phyloP scores from a whole-genome alignment of 2,113 vertebrate genomes.

The Crotalus tigris region DNA sequence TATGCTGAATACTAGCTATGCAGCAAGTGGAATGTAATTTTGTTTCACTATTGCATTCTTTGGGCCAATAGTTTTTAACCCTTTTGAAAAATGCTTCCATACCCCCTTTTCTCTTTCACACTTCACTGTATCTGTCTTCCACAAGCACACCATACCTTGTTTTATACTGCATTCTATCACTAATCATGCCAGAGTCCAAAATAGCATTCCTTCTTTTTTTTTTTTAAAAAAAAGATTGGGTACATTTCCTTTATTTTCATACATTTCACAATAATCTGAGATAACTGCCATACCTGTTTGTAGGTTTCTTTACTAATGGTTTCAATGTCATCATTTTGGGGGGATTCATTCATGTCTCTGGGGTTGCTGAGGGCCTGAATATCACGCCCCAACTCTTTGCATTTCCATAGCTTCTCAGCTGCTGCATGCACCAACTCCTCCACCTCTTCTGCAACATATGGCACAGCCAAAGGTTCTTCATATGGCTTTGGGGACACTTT shows the following conservation, averaged over 20 bases:
- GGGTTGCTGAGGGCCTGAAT: constrained; percentile 67
- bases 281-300: constrained; percentile 76
- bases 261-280: neutral
- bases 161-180: neutral
- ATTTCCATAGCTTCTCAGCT: constrained; percentile 86
- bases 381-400: constrained; percentile 75
- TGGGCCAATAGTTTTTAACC: neutral
- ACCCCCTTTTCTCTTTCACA: neutral
- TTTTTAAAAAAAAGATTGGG: neutral
- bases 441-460: constrained; percentile 82
- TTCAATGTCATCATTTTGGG: constrained; percentile 73
- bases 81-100: neutral
- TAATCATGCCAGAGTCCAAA: neutral
- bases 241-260: neutral
- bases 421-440: constrained; percentile 83
- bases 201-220: neutral
- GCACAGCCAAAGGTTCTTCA: constrained; percentile 87
- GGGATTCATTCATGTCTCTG: constrained; percentile 61
- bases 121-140: neutral
- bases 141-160: neutral
- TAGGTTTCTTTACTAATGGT: constrained; percentile 81
- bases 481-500: constrained; percentile 71
- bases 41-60: neutral
- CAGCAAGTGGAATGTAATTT: neutral
- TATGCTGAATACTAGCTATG: neutral